Evolutionary conservation across 2,113 vertebrate genomes (phyloP).

Genomic region (Notechis scutatus): DNA sequence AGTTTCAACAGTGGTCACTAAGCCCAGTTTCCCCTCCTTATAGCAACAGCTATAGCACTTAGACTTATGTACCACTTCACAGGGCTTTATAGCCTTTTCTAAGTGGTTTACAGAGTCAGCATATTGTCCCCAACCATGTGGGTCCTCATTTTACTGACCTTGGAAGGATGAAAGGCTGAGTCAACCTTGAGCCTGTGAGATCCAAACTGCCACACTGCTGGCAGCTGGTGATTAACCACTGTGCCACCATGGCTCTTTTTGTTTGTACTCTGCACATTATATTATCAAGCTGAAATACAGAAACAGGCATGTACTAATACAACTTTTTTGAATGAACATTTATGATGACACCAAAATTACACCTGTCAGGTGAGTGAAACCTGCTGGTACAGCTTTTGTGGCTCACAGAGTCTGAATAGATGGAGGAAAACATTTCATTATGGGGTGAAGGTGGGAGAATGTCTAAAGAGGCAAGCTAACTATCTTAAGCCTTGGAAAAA

Average conservation of each 20-base stretch:
- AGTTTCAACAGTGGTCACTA: background rate
- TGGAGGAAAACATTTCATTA: background rate
- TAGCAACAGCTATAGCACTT: background rate
- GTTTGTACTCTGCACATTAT: background rate
- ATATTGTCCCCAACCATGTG: no score
- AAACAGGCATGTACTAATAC: background rate
- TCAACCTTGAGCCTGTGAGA: no score
- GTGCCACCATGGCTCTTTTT: background rate
- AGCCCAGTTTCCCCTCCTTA: background rate
- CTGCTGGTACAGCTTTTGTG: background rate
- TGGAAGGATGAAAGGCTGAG: no score
- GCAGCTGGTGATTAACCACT: no score
- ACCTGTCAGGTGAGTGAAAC: background rate
- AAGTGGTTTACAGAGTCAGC: no score
- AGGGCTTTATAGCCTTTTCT: no score
- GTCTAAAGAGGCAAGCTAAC: background rate
- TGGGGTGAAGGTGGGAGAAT: background rate
- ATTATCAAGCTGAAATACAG: background rate
- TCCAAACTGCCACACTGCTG: no score
- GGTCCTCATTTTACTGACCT: no score
- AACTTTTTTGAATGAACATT: background rate
- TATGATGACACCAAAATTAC: background rate
- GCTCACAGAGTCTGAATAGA: background rate
- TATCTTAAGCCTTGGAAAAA: background rate
- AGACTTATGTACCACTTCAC: no score